Evolutionary conservation across 2,888 invertebrate species (phyloP).

Genomic region (Cynaeus angustus): DNA sequence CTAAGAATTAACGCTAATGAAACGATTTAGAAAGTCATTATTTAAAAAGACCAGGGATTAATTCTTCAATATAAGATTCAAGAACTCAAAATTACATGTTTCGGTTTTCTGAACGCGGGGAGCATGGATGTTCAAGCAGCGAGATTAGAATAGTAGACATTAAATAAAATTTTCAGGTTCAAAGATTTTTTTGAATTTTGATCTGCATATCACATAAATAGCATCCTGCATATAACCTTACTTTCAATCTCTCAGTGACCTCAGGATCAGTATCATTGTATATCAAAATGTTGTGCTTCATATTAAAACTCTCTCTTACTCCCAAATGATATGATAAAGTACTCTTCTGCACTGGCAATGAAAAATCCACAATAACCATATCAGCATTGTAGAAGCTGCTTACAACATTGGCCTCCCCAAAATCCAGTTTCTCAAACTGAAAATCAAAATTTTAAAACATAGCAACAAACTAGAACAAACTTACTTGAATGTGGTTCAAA

Average conservation of each 20-base stretch:
- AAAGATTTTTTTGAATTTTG: no score
- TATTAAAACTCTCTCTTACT: conserved; percentile 96
- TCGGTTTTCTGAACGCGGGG: no score
- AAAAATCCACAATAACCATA: conserved; percentile 96
- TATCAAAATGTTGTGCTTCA: conserved; percentile 94
- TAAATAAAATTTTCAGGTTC: no score
- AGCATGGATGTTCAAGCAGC: no score
- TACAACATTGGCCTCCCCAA: conserved; percentile 95
- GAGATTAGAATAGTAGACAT: no score
- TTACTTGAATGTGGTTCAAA: conserved; percentile 87
- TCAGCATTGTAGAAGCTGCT: conserved; percentile 99
- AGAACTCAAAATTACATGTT: no score
- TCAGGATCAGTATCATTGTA: conserved; percentile 93
- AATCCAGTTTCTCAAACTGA: conserved; percentile 97
- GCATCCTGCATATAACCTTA: conserved; percentile 68
- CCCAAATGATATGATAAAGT: conserved; percentile 97
- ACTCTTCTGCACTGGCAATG: conserved; percentile 92
- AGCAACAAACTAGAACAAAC: conserved; percentile 20
- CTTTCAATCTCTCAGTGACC: conserved; percentile 90
- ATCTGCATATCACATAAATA: no score
- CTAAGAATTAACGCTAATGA: no score
- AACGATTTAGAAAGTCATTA: no score
- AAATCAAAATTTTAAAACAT: conserved; percentile 7
- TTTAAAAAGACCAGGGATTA: no score
- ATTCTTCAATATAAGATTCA: no score